These are phyloP conservation scores for Caenorhabditis tropicalis DNA, from an alignment of 1,140 invertebrate species.

Conservation along the genomic window DNA sequence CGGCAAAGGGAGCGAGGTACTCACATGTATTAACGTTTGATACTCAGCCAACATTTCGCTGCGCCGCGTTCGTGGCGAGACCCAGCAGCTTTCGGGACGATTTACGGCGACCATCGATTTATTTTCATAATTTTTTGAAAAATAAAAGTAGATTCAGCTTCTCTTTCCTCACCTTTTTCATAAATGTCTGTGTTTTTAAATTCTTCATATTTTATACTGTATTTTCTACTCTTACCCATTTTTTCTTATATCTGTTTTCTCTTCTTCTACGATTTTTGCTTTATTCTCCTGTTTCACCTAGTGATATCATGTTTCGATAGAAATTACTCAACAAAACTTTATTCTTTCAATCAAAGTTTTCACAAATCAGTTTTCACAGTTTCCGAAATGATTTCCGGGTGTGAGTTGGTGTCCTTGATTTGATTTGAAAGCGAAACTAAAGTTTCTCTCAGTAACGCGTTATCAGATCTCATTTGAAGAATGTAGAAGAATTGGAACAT, in stretches of 20 bases:
- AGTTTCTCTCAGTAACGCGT: background rate
- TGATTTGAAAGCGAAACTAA: background rate
- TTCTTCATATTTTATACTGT: too few species aligned
- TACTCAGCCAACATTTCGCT: conserved; percentile 33
- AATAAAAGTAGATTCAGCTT: background rate
- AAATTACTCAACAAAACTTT: background rate
- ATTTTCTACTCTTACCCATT: too few species aligned
- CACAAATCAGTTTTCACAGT: conserved; percentile 6
- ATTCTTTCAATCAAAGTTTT: background rate
- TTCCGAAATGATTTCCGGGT: background rate
- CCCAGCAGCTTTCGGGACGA: background rate
- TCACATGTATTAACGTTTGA: conserved; percentile 22
- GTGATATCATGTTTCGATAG: too few species aligned
- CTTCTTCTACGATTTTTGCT: background rate
- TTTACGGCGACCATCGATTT: conserved; percentile 9
- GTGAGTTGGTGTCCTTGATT: background rate
- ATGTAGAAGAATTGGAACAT: conserved; percentile 11
- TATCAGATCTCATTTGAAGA: conserved; percentile 28
- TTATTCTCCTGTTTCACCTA: too few species aligned
- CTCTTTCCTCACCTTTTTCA: background rate
- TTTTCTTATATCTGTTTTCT: too few species aligned
- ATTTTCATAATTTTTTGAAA: background rate
- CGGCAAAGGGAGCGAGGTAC: background rate
- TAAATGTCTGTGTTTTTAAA: background rate
- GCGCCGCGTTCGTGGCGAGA: background rate